Percentiles rank a stretch among this genome's conserved stretches.
phyloP scores from a whole-genome alignment of 2,113 vertebrate species.

The Alces alces region DNA sequence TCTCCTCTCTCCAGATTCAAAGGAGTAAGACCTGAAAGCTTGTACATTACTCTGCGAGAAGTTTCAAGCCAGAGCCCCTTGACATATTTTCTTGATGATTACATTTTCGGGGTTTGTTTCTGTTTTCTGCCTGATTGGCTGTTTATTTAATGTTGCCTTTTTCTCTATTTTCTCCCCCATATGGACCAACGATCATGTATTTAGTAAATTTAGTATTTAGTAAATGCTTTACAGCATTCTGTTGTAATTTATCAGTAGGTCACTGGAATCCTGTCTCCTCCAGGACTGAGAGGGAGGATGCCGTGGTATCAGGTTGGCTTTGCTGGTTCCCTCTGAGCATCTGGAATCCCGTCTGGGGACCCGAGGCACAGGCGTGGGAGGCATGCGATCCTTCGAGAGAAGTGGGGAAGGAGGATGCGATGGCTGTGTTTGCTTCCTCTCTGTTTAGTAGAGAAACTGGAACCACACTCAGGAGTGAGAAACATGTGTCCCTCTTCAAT shows the following conservation, averaged over 20 bases:
- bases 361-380: fast-evolving
- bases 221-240: background rate
- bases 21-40: background rate
- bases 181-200: background rate
- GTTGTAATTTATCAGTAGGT: background rate
- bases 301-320: background rate
- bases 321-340: background rate
- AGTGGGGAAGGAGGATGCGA: background rate
- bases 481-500: background rate
- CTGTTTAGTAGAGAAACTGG: background rate
- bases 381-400: background rate
- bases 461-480: background rate
- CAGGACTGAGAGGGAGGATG: background rate
- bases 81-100: background rate
- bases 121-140: background rate
- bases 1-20: background rate
- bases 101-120: background rate
- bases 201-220: background rate
- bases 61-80: background rate
- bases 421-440: background rate
- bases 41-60: background rate
- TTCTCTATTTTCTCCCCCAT: background rate
- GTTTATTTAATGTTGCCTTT: background rate
- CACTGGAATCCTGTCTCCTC: background rate
- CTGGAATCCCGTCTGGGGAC: background rate